Evolutionary conservation across 2,797 vertebrate species (phyloP).

Genomic region (Geotrypetes seraphini): DNA sequence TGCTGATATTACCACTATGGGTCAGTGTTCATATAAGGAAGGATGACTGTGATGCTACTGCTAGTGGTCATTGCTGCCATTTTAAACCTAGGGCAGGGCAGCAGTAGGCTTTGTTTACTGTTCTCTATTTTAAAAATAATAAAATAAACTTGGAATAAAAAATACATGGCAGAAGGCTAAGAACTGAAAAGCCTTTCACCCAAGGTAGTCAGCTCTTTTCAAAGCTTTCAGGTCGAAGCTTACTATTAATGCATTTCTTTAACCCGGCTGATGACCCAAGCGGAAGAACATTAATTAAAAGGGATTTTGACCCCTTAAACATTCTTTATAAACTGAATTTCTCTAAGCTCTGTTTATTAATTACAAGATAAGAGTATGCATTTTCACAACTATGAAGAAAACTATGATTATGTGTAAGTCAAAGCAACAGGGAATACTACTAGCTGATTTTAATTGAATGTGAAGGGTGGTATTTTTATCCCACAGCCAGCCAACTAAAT

Average conservation of each 20-base stretch:
- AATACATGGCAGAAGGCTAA: conserved; percentile 32
- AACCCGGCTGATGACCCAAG: conserved; percentile 28
- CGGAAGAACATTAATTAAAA: conserved; percentile 40
- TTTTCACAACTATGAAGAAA: conserved; percentile 34
- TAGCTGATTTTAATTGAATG: conserved; percentile 45
- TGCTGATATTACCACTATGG: no score
- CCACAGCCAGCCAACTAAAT: no score
- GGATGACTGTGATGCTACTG: no score
- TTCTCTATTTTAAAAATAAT: no score
- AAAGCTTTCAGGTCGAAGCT: conserved; percentile 36
- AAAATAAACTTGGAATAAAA: no score
- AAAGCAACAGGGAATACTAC: conserved; percentile 31
- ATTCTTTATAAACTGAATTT: conserved; percentile 21
- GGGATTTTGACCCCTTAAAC: conserved; percentile 34
- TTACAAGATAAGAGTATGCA: conserved; percentile 31
- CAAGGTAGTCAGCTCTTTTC: conserved; percentile 29
- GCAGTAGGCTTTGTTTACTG: no score
- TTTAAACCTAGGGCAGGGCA: no score
- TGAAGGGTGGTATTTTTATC: conserved; percentile 30
- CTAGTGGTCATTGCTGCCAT: no score
- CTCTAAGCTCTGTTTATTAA: conserved; percentile 44
- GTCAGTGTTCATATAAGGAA: no score
- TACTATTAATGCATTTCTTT: conserved; percentile 41
- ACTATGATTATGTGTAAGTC: conserved; percentile 41
- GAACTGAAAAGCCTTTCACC: conserved; percentile 35